These are phyloP conservation scores for Upupa epops DNA, from an alignment of 2,113 vertebrate genomes.

Conservation along the genomic window DNA sequence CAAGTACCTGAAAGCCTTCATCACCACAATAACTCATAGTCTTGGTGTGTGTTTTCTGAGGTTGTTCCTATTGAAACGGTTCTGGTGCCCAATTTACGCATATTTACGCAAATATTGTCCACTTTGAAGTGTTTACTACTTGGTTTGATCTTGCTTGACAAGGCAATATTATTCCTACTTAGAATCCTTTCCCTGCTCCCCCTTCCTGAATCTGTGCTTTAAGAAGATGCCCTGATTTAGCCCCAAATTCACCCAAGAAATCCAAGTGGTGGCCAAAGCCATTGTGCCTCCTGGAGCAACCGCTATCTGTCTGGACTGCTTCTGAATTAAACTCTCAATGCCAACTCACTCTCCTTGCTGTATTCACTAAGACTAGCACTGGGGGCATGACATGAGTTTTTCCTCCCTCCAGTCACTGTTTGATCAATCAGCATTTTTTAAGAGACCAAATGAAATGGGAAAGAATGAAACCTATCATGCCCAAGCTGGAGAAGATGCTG, in stretches of 20 bases:
- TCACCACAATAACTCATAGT: neutral
- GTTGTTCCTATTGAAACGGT: neutral
- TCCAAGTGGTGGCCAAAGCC: neutral
- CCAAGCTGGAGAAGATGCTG: fast-evolving
- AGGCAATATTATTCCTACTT: neutral
- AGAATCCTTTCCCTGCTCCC: neutral
- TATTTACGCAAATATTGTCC: no score
- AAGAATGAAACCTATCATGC: neutral
- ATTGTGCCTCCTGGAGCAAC: neutral
- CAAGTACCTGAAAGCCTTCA: neutral
- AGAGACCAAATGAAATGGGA: neutral
- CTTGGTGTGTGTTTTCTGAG: neutral
- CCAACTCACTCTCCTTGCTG: neutral
- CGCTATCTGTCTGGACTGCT: neutral
- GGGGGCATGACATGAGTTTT: fast-evolving
- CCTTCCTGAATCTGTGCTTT: neutral
- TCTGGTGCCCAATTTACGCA: neutral
- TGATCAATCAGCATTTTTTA: neutral
- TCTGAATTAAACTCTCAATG: neutral
- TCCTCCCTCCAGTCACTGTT: neutral
- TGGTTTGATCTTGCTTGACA: neutral
- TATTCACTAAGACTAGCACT: neutral
- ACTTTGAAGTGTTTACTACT: neutral
- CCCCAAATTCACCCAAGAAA: neutral
- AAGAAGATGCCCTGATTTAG: neutral